phyloP scores from a whole-genome alignment of 2,113 vertebrate species.

The Planiliza haematocheilus region DNA sequence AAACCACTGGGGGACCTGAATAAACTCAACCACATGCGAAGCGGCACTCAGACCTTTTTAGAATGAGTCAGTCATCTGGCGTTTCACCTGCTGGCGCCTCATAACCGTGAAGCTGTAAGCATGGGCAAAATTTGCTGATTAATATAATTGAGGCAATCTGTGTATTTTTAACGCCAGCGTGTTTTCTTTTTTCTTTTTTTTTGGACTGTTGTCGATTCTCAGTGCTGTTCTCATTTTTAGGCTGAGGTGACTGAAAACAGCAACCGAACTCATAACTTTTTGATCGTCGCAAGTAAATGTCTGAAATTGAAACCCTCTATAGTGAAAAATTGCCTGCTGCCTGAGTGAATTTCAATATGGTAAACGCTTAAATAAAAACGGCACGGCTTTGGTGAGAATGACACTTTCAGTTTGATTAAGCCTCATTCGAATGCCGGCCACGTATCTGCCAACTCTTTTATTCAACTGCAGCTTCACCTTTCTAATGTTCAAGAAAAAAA shows the following conservation, averaged over 20 bases:
- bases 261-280: neutral
- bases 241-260: constrained; percentile 25
- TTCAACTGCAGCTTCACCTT: neutral
- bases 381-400: neutral
- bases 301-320: neutral
- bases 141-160: constrained; percentile 62
- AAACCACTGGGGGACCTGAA: neutral
- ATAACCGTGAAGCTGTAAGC: constrained; percentile 17
- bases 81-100: constrained; percentile 34
- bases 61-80: constrained; percentile 40
- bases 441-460: neutral
- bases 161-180: constrained; percentile 37
- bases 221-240: constrained; percentile 7
- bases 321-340: neutral
- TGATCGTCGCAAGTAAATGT: too few species aligned
- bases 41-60: constrained; percentile 8
- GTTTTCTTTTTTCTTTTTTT: too few species aligned
- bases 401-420: neutral
- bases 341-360: neutral
- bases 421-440: constrained; percentile 1
- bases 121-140: constrained; percentile 52
- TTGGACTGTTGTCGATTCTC: constrained; percentile 17
- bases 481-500: neutral
- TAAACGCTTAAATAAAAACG: neutral
- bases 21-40: neutral